Percentiles rank a stretch among this genome's conserved stretches.
Evolutionary conservation across 2,797 vertebrate genomes (phyloP).

Genomic region (Onychomys torridus): DNA sequence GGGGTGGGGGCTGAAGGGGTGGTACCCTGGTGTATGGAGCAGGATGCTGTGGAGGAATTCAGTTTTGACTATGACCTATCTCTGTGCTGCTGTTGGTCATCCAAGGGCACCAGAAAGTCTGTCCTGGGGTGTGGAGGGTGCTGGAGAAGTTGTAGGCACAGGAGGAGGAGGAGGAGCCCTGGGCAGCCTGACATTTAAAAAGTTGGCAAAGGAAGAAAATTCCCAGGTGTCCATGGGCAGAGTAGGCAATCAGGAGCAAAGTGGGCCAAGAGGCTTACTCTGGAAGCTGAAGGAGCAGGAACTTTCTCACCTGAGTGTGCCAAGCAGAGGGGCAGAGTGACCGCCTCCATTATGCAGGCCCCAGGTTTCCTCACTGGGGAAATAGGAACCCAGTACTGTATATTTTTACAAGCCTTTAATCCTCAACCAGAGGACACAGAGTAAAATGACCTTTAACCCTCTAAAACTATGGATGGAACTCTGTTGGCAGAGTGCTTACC

Average conservation of each 20-base stretch:
- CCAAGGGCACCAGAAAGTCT: background rate
- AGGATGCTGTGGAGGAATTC: background rate
- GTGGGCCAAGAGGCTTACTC: background rate
- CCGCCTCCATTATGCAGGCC: background rate
- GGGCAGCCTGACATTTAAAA: background rate
- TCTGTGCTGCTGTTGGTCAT: background rate
- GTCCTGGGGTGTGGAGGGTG: background rate
- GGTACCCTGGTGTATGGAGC: background rate
- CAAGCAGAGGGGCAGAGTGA: background rate
- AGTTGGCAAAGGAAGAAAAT: background rate
- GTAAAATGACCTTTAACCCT: background rate
- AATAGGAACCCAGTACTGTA: background rate
- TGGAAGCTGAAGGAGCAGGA: background rate
- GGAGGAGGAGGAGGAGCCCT: background rate
- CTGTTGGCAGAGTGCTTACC: background rate
- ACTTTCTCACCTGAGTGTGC: background rate
- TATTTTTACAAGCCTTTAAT: background rate
- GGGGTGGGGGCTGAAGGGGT: background rate
- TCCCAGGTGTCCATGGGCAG: background rate
- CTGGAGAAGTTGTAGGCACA: background rate
- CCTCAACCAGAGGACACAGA: background rate
- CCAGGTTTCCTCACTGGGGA: background rate
- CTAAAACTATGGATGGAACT: background rate
- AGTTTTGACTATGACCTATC: background rate
- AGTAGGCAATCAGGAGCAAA: background rate